phyloP scores from a whole-genome alignment of 2,888 invertebrate genomes.

The Polia nebulosa region DNA sequence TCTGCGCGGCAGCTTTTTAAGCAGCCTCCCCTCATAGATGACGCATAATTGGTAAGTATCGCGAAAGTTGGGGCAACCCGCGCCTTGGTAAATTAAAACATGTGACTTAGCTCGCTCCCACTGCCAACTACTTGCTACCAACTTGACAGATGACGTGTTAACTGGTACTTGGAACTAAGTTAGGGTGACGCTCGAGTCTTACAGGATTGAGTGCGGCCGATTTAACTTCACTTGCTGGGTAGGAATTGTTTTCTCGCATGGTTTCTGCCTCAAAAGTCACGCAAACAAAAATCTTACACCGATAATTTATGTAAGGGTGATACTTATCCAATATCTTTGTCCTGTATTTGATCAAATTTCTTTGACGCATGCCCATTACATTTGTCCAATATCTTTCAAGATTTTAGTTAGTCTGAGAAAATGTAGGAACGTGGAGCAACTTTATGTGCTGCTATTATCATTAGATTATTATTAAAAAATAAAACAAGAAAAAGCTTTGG shows the following conservation, averaged over 20 bases:
- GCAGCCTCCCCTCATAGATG: slow-evolving; percentile 40
- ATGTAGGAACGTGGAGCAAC: too few relatives aligned
- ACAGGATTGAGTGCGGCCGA: slow-evolving; percentile 37
- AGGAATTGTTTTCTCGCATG: slow-evolving; percentile 12
- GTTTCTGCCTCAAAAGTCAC: not conserved
- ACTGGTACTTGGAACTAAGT: slow-evolving; percentile 54
- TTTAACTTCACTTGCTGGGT: slow-evolving; percentile 28
- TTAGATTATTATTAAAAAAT: too few relatives aligned
- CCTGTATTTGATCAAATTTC: too few relatives aligned
- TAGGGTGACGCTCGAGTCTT: slow-evolving; percentile 34
- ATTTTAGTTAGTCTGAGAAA: too few relatives aligned
- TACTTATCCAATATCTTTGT: too few relatives aligned
- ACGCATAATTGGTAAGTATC: slow-evolving; percentile 46
- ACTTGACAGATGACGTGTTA: slow-evolving; percentile 63
- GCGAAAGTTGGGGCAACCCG: slow-evolving; percentile 47
- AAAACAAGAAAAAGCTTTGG: too few relatives aligned
- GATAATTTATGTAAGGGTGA: not conserved
- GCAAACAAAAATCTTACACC: not conserved
- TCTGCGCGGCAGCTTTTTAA: slow-evolving; percentile 32
- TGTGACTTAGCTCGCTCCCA: slow-evolving; percentile 45
- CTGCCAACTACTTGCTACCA: slow-evolving; percentile 44
- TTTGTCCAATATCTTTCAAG: too few relatives aligned
- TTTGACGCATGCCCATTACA: too few relatives aligned
- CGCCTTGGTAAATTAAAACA: slow-evolving; percentile 49
- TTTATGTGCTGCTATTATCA: too few relatives aligned